A percentile compares a stretch with the other conserved stretches of the same genome.
Conservation (phyloP, 2,797 vertebrate genomes). For the Huso huso region DNA sequence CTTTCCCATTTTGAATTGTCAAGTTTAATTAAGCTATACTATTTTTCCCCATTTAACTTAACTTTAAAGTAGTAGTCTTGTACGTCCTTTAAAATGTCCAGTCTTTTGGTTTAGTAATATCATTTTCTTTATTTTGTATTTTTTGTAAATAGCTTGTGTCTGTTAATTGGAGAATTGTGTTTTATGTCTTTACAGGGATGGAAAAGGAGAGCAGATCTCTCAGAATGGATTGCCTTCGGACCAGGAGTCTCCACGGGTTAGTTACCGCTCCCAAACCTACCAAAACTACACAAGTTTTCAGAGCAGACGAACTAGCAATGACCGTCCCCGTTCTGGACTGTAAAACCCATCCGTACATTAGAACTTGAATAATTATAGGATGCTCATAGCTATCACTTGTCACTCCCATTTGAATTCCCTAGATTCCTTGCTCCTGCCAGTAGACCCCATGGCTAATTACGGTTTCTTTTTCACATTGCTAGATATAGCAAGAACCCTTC, state of each 20-base stretch:
- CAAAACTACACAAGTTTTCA: slow-evolving; percentile 92
- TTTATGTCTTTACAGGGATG: slow-evolving; percentile 56
- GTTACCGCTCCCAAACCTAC: slow-evolving; percentile 94
- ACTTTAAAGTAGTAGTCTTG: no score
- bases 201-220: slow-evolving; percentile 73
- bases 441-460: no score
- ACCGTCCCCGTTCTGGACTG: slow-evolving; percentile 62
- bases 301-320: slow-evolving; percentile 71
- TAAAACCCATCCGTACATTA: slow-evolving; percentile 34
- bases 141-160: background rate
- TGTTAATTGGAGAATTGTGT: slow-evolving; percentile 2
- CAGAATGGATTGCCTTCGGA: slow-evolving; percentile 86
- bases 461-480: background rate
- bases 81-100: no score
- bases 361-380: background rate
- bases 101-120: no score
- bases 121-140: no score
- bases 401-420: no score
- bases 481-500: no score
- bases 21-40: no score
- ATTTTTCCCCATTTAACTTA: no score
- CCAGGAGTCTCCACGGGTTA: slow-evolving; percentile 94
- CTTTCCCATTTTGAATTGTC: no score
- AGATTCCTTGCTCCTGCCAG: no score
- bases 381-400: background rate